These are phyloP conservation scores for Daubentonia madagascariensis DNA, from an alignment of 2,113 vertebrate genomes.

Conservation along the genomic window DNA sequence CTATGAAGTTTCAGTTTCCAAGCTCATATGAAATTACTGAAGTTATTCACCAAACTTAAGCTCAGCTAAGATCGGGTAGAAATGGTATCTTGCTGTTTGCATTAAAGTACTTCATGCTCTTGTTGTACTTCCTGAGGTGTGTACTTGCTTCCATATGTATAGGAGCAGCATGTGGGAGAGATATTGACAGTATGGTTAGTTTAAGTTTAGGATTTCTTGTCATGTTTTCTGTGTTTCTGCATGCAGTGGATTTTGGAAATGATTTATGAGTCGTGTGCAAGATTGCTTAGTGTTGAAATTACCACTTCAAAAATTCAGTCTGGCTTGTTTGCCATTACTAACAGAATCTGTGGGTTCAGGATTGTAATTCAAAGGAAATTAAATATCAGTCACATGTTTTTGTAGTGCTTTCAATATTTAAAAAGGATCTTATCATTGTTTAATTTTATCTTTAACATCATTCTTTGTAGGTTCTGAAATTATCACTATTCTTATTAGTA, in stretches of 20 bases:
- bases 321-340: slow-evolving; percentile 28
- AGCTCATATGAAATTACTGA: background rate
- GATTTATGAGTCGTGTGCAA: slow-evolving; percentile 54
- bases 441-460: background rate
- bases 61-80: background rate
- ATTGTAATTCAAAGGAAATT: slow-evolving; percentile 13
- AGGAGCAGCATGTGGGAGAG: background rate
- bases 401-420: slow-evolving; percentile 13
- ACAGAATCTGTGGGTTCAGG: background rate
- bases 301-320: slow-evolving; percentile 24
- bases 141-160: background rate
- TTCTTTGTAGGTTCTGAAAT: background rate
- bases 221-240: slow-evolving; percentile 40
- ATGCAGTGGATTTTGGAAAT: slow-evolving; percentile 34
- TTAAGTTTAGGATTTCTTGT: slow-evolving; percentile 28
- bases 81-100: slow-evolving; percentile 37
- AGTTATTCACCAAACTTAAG: background rate
- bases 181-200: slow-evolving; percentile 31
- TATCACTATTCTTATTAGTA: background rate
- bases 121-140: slow-evolving; percentile 18
- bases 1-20: slow-evolving; percentile 19
- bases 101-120: background rate
- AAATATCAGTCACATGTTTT: background rate
- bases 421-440: background rate
- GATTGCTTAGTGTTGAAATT: slow-evolving; percentile 50